Conservation (phyloP, 2,113 vertebrate species). For the Cochlearius cochlearius region DNA sequence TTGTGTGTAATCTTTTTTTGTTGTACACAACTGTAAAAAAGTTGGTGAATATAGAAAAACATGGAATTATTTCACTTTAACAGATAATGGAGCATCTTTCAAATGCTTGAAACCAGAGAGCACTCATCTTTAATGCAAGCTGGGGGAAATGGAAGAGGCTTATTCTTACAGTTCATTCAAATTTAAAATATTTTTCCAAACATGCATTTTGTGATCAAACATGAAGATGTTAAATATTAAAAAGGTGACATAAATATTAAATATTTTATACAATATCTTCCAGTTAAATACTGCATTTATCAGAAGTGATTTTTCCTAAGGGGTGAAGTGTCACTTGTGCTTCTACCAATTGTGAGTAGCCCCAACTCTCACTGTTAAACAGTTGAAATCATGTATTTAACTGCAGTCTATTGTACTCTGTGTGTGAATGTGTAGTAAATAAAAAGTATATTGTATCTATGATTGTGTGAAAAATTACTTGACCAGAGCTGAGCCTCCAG, state of each 20-base stretch:
- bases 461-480: neutral
- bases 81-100: conserved; percentile 9
- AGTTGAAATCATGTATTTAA: conserved; percentile 53
- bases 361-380: conserved; percentile 44
- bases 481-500: neutral
- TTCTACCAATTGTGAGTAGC: conserved; percentile 50
- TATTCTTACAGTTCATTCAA: conserved; percentile 14
- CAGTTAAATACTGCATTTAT: conserved; percentile 65
- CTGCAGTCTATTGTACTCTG: conserved; percentile 8
- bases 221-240: conserved; percentile 34
- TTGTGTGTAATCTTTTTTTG: neutral
- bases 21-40: neutral
- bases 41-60: conserved; percentile 20
- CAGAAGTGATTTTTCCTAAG: conserved; percentile 64
- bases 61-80: conserved; percentile 16
- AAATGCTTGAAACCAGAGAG: conserved; percentile 39
- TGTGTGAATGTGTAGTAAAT: conserved; percentile 28
- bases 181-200: conserved; percentile 15
- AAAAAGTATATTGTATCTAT: neutral
- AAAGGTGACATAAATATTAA: conserved; percentile 39
- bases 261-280: conserved; percentile 53
- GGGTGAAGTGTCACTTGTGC: conserved; percentile 61
- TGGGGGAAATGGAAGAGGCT: conserved; percentile 14
- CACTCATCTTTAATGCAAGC: neutral
- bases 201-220: conserved; percentile 11